A percentile compares a stretch with the other conserved stretches of the same genome.
These are phyloP conservation scores for Oncorhynchus masou DNA, from an alignment of 2,113 vertebrate species.

Conservation along the genomic window DNA sequence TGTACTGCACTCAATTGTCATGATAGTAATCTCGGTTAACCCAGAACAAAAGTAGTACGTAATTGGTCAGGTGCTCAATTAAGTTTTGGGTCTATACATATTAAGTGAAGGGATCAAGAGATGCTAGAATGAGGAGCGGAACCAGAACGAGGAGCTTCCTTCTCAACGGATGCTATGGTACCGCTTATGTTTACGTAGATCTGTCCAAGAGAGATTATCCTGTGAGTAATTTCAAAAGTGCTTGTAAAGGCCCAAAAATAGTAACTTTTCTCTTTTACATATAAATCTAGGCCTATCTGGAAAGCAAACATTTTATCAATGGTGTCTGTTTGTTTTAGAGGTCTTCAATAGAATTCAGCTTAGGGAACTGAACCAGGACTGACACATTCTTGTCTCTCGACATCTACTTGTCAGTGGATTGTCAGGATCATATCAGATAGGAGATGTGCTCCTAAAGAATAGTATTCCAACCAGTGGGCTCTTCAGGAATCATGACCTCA, in stretches of 20 bases:
- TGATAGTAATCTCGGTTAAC: background rate
- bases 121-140: too few species aligned
- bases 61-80: too few species aligned
- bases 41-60: too few species aligned
- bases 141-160: too few species aligned
- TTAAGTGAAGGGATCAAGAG: too few species aligned
- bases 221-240: too few species aligned
- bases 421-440: conserved; percentile 4
- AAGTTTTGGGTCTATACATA: too few species aligned
- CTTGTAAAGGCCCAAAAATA: too few species aligned
- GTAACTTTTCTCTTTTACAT: background rate
- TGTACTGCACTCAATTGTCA: conserved; percentile 13
- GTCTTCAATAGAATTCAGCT: background rate
- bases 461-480: background rate
- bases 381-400: conserved; percentile 10
- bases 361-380: conserved; percentile 3
- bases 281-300: background rate
- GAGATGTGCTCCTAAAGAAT: background rate
- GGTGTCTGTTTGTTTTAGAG: background rate
- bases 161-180: too few species aligned
- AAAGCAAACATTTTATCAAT: background rate
- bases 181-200: too few species aligned
- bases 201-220: too few species aligned
- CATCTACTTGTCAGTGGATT: conserved; percentile 7
- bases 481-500: background rate